Evolutionary conservation across 2,888 invertebrate species (phyloP).

Genomic region (Rhagonycha fulva): DNA sequence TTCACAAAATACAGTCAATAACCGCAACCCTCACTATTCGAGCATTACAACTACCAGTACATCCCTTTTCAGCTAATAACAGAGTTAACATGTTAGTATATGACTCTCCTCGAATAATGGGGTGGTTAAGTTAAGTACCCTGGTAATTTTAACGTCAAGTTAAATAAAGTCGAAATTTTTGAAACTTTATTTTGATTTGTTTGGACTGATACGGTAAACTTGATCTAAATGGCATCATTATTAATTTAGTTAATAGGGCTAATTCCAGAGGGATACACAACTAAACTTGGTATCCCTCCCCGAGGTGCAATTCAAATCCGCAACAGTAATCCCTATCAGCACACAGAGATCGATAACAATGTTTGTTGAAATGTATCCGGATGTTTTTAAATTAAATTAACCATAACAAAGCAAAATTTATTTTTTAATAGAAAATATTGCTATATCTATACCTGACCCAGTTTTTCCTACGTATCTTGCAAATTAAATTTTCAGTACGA

Average conservation of each 20-base stretch:
- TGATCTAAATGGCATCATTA: slow-evolving; percentile 1
- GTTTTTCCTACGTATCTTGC: too few species aligned
- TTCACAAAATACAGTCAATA: slow-evolving; percentile 17
- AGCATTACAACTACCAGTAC: background rate
- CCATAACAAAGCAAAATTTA: background rate
- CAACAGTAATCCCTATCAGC: slow-evolving; percentile 1
- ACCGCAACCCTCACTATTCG: background rate
- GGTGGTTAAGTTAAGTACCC: background rate
- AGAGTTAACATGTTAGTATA: background rate
- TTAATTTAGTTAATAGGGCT: slow-evolving; percentile 4
- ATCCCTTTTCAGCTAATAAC: background rate
- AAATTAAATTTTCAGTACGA: background rate
- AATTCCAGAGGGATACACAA: background rate
- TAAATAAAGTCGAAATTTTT: background rate
- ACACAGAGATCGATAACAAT: background rate
- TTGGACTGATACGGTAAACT: background rate
- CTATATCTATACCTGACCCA: too few species aligned
- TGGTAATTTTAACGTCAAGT: background rate
- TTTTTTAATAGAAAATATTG: background rate
- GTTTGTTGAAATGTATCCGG: background rate
- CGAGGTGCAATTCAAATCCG: slow-evolving; percentile 1
- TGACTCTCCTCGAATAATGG: background rate
- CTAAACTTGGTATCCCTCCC: background rate
- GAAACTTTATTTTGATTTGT: background rate
- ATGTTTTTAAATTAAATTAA: background rate